Evolutionary conservation across 64 coral and sea anemone species (phyloP), one percentile per base, ranked within the genome.

Genomic region (Anthopleura sola): DNA sequence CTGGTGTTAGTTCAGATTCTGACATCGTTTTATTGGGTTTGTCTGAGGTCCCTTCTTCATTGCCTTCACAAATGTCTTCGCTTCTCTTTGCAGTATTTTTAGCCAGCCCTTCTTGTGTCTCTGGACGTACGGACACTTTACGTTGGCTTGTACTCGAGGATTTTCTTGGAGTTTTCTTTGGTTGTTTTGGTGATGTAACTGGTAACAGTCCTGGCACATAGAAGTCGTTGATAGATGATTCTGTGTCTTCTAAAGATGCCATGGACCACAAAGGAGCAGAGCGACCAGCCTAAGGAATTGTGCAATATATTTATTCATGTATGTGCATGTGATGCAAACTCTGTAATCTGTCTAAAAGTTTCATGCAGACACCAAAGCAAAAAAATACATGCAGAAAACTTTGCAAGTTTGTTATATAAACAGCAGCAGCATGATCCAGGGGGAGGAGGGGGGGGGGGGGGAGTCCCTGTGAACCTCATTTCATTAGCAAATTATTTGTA

Each of bases 151-250:
- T 75, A 55, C 48, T 86, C 13, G 20, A 21, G 36, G 44, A 60
- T 75, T 85, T 83, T 36, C 46, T 32, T 1, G 44, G 29, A 37
- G 20, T 83, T 57, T 92, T 92, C 56, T 75, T 84, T 24, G 40
- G 33, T 55, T 15, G 68, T 76, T 75, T 46, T 26, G 62, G 76
- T 31, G 79, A 81, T 29, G 8, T 28, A 46, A 85, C 36, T 80
- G 91, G 95, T 83, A 98, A 68, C 24, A 98, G 83, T 19, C 89
- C 92, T 75, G 66, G 91, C 1, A 98, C 95, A 75, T 93, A 91
- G 75, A 93, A 98, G 7, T 19, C 68, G 2, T 54, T 10, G 68
- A 8, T 49, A 29, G 49, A 83, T 20, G n/a, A 6, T 33, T 80
- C 60, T 81, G 60, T 62, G 7, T 33, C n/a, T 36, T 47, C 66